phyloP scores from a whole-genome alignment of 2,113 vertebrate genomes.

The Onychorhynchus coronatus region DNA sequence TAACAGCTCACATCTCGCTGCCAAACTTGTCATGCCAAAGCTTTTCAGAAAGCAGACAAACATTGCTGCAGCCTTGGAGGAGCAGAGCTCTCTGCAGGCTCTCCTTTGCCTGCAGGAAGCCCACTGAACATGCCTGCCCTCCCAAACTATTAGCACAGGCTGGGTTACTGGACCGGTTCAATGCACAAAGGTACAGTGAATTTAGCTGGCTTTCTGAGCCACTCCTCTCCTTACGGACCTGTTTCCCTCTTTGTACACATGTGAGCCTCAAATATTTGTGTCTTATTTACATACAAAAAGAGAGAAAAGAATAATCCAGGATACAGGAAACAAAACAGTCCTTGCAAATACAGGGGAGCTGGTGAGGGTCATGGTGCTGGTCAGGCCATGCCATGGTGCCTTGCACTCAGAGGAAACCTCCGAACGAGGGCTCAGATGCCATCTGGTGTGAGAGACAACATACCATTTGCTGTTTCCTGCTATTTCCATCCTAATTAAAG shows the following conservation, averaged over 20 bases:
- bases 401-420: too few relatives aligned
- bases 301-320: background rate
- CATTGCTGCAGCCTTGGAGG: fast-evolving
- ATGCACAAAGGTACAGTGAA: background rate
- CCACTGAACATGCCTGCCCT: background rate
- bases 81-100: background rate
- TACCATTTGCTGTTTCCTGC: background rate
- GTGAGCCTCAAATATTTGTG: background rate
- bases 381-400: background rate
- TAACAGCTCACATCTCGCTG: background rate
- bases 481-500: background rate
- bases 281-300: background rate
- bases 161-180: background rate
- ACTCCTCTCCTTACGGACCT: background rate
- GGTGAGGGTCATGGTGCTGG: background rate
- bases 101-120: background rate
- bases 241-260: background rate
- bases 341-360: background rate
- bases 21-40: background rate
- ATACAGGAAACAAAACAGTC: background rate
- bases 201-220: background rate
- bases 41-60: background rate
- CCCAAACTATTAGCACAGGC: background rate
- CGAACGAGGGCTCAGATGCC: background rate
- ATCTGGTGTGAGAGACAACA: background rate